A percentile compares a stretch with the other conserved stretches of the same genome.
phyloP scores from a whole-genome alignment of 2,888 invertebrate species.

The Acleris literana region DNA sequence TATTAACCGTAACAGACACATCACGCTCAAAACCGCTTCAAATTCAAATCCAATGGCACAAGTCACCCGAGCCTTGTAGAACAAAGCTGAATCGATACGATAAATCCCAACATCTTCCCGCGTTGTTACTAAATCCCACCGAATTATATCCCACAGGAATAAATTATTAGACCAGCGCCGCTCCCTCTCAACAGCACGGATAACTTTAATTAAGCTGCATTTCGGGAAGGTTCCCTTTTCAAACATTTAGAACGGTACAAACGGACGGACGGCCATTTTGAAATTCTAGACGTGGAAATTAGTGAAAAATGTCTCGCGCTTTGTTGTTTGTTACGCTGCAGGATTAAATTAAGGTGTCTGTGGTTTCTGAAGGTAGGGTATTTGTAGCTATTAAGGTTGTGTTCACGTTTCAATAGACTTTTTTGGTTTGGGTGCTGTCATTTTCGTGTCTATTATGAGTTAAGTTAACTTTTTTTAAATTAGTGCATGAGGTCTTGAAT shows the following conservation, averaged over 20 bases:
- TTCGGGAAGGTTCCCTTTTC: conserved; percentile 71
- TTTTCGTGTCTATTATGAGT: too few relatives aligned
- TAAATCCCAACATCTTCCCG: conserved; percentile 62
- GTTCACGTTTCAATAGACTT: too few relatives aligned
- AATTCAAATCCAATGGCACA: conserved; percentile 2
- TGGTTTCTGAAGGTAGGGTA: too few relatives aligned
- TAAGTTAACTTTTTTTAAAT: too few relatives aligned
- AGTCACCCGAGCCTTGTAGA: conserved; percentile 18
- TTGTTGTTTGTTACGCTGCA: conserved; percentile 15
- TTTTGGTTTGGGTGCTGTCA: too few relatives aligned
- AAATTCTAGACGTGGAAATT: conserved; percentile 31
- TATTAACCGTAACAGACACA: background rate
- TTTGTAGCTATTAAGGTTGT: too few relatives aligned
- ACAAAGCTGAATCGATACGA: conserved; percentile 37
- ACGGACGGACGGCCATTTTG: conserved; percentile 32
- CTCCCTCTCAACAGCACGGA: conserved; percentile 68
- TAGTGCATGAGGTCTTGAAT: too few relatives aligned
- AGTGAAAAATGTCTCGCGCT: conserved; percentile 18
- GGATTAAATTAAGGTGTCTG: too few relatives aligned
- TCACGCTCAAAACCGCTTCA: background rate
- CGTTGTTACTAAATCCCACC: conserved; percentile 71
- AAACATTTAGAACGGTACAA: conserved; percentile 57
- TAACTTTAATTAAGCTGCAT: conserved; percentile 79
- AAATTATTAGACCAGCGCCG: conserved; percentile 73
- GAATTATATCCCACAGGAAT: conserved; percentile 75